Conservation (phyloP, 2,113 vertebrate genomes). For the Speoplatyrhinus poulsoni region DNA sequence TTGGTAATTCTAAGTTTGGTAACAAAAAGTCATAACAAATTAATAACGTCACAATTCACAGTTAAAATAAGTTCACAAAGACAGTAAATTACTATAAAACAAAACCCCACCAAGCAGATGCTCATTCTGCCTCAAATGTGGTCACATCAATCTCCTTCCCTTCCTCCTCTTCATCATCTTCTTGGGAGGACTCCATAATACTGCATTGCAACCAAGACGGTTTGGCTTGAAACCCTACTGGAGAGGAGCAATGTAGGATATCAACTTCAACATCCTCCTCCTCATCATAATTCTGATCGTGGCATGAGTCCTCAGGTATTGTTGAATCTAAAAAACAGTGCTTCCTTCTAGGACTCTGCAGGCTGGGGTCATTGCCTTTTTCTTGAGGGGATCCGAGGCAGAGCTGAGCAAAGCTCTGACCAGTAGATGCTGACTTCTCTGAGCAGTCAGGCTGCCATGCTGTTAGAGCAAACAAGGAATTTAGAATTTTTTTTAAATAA, state of each 20-base stretch:
- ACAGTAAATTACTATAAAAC: background rate
- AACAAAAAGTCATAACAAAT: background rate
- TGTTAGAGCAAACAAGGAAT: background rate
- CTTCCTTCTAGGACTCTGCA: background rate
- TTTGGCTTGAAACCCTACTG: background rate
- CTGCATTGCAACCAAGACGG: background rate
- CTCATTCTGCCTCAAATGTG: conserved; percentile 59
- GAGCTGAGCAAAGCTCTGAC: background rate
- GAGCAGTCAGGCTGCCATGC: background rate
- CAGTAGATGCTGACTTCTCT: rapidly evolving
- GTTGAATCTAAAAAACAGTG: background rate
- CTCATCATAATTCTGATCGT: conserved; percentile 41
- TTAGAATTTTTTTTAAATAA: no score
- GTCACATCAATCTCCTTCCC: conserved; percentile 59
- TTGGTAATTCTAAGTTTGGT: no score
- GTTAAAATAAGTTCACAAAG: background rate
- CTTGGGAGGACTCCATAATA: conserved; percentile 5
- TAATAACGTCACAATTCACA: background rate
- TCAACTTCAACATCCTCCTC: conserved; percentile 70
- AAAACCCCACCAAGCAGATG: background rate
- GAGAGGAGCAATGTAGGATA: conserved; percentile 53
- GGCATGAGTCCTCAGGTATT: conserved; percentile 9
- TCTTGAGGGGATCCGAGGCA: background rate
- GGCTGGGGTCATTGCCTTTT: background rate
- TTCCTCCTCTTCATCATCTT: conserved; percentile 58